Base-by-base conservation (phyloP, 2,888 invertebrate species). In the Zeuzera pyrina region DNA sequence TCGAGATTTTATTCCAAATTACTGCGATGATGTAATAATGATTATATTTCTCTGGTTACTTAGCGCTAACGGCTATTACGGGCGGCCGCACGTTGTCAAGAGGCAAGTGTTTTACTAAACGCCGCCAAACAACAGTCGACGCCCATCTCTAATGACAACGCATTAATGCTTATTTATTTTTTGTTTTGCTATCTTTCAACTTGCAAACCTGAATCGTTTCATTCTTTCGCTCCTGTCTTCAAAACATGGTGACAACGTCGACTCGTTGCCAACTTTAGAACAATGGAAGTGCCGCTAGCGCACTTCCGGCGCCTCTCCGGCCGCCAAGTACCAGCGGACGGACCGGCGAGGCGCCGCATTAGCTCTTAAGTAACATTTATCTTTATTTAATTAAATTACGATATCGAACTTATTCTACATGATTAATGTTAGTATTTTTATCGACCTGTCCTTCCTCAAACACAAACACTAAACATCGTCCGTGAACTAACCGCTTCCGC, bases 391-490 rank as follows among this genome's bases (percentile, higher is more conserved):
- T 54, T 56, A 57, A 53, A 47, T 60, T 67, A 68, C 67, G 63
- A 44, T 57, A 60, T 47, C 55, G 68, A 64, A 71, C 70, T 62
- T 70, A 60, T 74, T 77, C 74, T 79, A 72, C 71, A 79, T 66
- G 40, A 81, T 79, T 81, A 83, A 86, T 87, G 81, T 71, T 86
- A 90, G 91, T 88, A 89, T 91, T 88, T 91, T 91, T 88, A 90
- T 91, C 88, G 90, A 91, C 87, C 88, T 91, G 69, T 90, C 91
- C 87, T 90, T 91, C 88, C 87, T 91, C 84, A 88, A 90, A 89
- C 87, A 88, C 63, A 68, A 72, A 73, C 58, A 69, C 70, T 73
- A 68, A 68, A 57, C 47, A 49, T 51, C 38, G 43, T 43, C 44
- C 53, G 47, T 45, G 42, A 37, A 65, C 71, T 74, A 73, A 74